Conservation (phyloP, 2,888 invertebrate genomes). For the Drosophila siamana region DNA sequence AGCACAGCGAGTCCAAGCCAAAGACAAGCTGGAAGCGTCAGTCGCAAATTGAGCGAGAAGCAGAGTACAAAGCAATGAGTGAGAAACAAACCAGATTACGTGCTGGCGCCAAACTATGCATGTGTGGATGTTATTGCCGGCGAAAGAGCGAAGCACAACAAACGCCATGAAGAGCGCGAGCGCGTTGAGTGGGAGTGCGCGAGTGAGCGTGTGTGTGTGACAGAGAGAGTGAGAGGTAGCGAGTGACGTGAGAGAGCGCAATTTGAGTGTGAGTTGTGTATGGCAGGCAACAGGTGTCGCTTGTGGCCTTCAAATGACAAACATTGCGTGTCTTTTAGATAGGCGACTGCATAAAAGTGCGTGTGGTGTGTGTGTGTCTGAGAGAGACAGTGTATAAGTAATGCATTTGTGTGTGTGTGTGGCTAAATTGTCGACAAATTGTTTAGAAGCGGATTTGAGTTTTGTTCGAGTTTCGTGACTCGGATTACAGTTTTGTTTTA, state of each 20-base stretch:
- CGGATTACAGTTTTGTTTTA: conserved; percentile 67
- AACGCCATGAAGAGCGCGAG: conserved; percentile 39
- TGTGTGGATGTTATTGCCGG: conserved; percentile 56
- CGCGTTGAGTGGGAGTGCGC: conserved; percentile 8
- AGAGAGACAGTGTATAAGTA: neutral
- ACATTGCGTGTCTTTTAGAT: conserved; percentile 9
- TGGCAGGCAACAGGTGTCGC: conserved; percentile 61
- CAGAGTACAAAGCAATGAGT: conserved; percentile 45
- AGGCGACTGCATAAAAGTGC: conserved; percentile 25
- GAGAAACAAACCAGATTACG: conserved; percentile 35
- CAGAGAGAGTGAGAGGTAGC: conserved; percentile 2
- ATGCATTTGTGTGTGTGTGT: conserved; percentile 15
- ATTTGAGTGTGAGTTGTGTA: conserved; percentile 34
- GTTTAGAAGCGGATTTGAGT: conserved; percentile 61
- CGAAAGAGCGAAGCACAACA: conserved; percentile 75
- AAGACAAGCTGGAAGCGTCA: conserved; percentile 53
- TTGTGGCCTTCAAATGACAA: conserved; percentile 10
- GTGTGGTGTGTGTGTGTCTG: conserved; percentile 14
- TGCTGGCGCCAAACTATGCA: conserved; percentile 41
- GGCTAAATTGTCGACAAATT: conserved; percentile 71
- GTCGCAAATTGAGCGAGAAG: conserved; percentile 52
- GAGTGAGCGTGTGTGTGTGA: neutral
- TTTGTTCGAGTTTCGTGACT: conserved; percentile 52
- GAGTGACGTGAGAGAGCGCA: conserved; percentile 10
- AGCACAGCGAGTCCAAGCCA: conserved; percentile 14